Base-by-base conservation (phyloP, 2,888 invertebrate genomes). In the Athalia cordata region DNA sequence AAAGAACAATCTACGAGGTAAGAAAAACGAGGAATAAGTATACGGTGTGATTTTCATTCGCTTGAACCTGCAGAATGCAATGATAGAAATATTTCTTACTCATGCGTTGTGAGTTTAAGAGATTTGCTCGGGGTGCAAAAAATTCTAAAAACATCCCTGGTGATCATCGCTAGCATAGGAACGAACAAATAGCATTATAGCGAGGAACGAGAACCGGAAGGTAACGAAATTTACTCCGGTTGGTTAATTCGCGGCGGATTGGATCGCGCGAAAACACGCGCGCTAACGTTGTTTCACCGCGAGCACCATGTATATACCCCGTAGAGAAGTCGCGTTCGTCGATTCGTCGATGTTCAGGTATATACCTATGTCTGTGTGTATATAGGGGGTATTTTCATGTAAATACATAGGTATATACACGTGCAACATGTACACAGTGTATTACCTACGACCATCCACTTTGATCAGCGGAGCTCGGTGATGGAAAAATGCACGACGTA, bases 191-290 rank as follows among this genome's bases (percentile, higher is more conserved):
- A 68, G 52, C 50, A 29, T 52, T 43, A 72, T 59, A 59, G 59
- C 72, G 29, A 72, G 57, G 15, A 75, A 52, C 62, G 75, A 81
- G 81, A 85, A 82, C 81, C 82, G 80, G 80, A 83, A 84, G 84
- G 82, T 87, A 87, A 87, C 83, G 81, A 84, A 81, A 84, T 87
- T 87, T 87, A 81, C 84, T 81, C 79, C 83, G 86, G 85, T 85
- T 86, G 83, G 86, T 87, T 86, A 85, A 86, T 86, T 82, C 80
- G 82, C 81, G 82, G 82, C 83, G 85, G 86, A 87, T 86, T 85
- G 85, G 82, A 84, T 86, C 83, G 86, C 85, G 85, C 85, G 86
- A 86, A 86, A 86, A 86, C 84, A 83, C 83, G 82, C 81, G 85
- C 83, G 81, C 81, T 84, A 85, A 85, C 82, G 75, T 82, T 75